These are phyloP conservation scores for Lepisosteus oculatus DNA, from an alignment of 2,113 vertebrate species.

Conservation along the genomic window DNA sequence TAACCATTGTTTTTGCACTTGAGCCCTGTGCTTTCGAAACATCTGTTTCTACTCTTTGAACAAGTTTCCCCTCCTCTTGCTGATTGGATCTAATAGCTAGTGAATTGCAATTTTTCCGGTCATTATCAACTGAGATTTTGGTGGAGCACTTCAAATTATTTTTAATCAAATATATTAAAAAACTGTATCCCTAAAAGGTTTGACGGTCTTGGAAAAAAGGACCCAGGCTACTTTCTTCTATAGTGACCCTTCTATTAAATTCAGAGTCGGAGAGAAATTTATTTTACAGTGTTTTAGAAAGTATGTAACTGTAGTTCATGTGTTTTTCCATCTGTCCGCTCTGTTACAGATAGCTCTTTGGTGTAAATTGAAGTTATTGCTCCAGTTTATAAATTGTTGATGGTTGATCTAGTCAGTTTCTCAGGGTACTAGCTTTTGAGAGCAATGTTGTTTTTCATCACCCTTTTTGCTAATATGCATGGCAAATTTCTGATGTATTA, in stretches of 20 bases:
- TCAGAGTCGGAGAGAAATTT: background rate
- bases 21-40: slow-evolving; percentile 16
- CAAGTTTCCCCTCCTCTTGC: slow-evolving; percentile 8
- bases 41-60: slow-evolving; percentile 35
- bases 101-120: slow-evolving; percentile 36
- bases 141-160: slow-evolving; percentile 23
- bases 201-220: background rate
- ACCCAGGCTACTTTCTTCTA: background rate
- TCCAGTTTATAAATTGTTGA: too few species aligned
- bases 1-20: background rate
- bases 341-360: too few species aligned
- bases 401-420: too few species aligned
- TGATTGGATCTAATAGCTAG: slow-evolving; percentile 42
- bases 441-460: too few species aligned
- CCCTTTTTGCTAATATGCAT: too few species aligned
- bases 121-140: slow-evolving; percentile 41
- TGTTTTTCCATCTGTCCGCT: too few species aligned
- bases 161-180: slow-evolving; percentile 33
- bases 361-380: too few species aligned
- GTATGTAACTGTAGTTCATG: background rate
- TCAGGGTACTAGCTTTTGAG: too few species aligned
- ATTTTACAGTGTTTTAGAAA: slow-evolving; percentile 3
- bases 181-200: slow-evolving; percentile 18
- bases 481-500: too few species aligned
- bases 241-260: background rate